These are phyloP conservation scores for Cydia splendana DNA, from an alignment of 1,140 invertebrate species.

Conservation along the genomic window DNA sequence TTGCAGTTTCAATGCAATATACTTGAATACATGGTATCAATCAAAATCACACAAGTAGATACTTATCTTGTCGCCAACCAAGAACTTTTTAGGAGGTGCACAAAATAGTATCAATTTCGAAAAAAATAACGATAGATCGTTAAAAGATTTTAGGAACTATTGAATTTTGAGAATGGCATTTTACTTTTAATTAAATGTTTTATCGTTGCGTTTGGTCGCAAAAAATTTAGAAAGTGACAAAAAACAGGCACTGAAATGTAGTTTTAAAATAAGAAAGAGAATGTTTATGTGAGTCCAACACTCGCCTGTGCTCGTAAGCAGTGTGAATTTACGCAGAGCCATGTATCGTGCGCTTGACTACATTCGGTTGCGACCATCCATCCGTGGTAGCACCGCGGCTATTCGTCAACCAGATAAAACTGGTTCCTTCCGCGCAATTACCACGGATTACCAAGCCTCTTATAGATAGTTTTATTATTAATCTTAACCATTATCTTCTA, in stretches of 20 bases:
- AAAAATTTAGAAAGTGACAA: too few relatives aligned
- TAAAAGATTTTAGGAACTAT: too few relatives aligned
- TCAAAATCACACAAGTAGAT: too few relatives aligned
- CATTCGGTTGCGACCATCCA: constrained; percentile 20
- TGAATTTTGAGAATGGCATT: too few relatives aligned
- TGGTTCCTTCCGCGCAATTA: constrained; percentile 23
- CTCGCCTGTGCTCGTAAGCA: not conserved
- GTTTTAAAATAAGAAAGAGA: too few relatives aligned
- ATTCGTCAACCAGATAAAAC: constrained; percentile 23
- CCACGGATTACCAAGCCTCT: constrained; percentile 4
- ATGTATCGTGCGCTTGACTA: constrained; percentile 20
- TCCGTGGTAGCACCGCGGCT: constrained; percentile 7
- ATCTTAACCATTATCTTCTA: not conserved
- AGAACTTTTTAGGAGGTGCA: too few relatives aligned
- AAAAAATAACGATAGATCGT: too few relatives aligned
- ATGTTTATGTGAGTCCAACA: not conserved
- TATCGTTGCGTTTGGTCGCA: too few relatives aligned
- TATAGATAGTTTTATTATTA: constrained; percentile 26
- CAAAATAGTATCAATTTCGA: too few relatives aligned
- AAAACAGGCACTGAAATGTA: too few relatives aligned
- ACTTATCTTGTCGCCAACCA: too few relatives aligned
- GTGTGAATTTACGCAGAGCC: not conserved
- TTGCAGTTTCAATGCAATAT: not conserved
- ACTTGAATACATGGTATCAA: not conserved
- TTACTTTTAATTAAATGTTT: too few relatives aligned